Evolutionary conservation across 2,797 vertebrate genomes (phyloP).

Genomic region (Bradypodion ventrale): DNA sequence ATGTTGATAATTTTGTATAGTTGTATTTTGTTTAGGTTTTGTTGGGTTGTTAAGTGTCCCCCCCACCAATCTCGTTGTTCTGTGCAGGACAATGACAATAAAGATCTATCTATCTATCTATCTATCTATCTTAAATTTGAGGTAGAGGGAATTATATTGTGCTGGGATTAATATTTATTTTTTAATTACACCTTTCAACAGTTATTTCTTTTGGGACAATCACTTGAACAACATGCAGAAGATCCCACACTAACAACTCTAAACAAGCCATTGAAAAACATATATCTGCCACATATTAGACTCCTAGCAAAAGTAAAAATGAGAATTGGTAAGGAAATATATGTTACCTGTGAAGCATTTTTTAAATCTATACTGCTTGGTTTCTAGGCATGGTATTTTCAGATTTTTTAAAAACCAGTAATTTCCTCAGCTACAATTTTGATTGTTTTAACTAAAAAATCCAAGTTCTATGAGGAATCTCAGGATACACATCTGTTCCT

Average conservation of each 20-base stretch:
- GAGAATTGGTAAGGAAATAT: slow-evolving; percentile 80
- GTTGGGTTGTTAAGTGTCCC: too few species aligned
- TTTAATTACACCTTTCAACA: slow-evolving; percentile 58
- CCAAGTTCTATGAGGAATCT: too few species aligned
- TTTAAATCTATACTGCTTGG: neutral
- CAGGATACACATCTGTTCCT: too few species aligned
- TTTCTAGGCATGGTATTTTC: too few species aligned
- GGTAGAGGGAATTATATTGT: neutral
- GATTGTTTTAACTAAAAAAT: too few species aligned
- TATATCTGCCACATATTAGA: slow-evolving; percentile 85
- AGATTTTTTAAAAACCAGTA: too few species aligned
- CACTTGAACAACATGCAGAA: slow-evolving; percentile 67
- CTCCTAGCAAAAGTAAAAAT: slow-evolving; percentile 83
- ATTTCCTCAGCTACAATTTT: too few species aligned
- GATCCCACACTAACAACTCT: slow-evolving; percentile 67
- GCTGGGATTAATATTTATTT: slow-evolving; percentile 25
- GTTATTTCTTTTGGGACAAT: slow-evolving; percentile 82
- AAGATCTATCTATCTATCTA: too few species aligned
- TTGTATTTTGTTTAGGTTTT: too few species aligned
- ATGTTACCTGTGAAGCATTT: slow-evolving; percentile 1
- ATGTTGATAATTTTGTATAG: too few species aligned
- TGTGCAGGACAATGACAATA: too few species aligned
- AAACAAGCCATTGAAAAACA: slow-evolving; percentile 77
- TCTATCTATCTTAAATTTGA: neutral
- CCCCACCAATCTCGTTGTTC: too few species aligned